These are phyloP conservation scores for Oryzias dopingdopingensis DNA, from an alignment of 2,797 vertebrate genomes.

Conservation along the genomic window DNA sequence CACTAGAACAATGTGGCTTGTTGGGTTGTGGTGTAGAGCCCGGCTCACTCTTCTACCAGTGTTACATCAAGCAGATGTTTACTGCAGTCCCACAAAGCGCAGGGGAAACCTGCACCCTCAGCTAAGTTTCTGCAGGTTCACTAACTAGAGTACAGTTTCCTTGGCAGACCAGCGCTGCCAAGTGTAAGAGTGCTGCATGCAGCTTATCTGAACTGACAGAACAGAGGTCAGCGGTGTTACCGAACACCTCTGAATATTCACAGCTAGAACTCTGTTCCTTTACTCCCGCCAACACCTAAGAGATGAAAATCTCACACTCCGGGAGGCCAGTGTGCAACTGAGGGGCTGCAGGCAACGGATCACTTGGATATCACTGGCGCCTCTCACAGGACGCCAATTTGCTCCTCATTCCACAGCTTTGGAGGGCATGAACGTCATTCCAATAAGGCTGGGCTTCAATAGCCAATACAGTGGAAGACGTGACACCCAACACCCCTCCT, in stretches of 20 bases:
- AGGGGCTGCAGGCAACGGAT: slow-evolving; percentile 58
- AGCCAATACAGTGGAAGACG: slow-evolving; percentile 65
- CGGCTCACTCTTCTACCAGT: slow-evolving; percentile 1
- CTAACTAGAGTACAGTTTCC: neutral
- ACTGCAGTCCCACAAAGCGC: too few relatives aligned
- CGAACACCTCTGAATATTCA: slow-evolving; percentile 65
- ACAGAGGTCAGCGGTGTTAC: slow-evolving; percentile 61
- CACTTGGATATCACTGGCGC: slow-evolving; percentile 59
- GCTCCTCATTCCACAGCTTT: slow-evolving; percentile 70
- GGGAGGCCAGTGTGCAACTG: slow-evolving; percentile 61
- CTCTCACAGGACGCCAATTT: slow-evolving; percentile 67
- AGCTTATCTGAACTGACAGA: slow-evolving; percentile 41
- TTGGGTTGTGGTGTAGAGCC: neutral
- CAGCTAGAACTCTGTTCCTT: slow-evolving; percentile 64
- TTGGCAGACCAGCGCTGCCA: neutral
- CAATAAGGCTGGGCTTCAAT: slow-evolving; percentile 63
- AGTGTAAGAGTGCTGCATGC: slow-evolving; percentile 21
- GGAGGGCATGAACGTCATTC: slow-evolving; percentile 59
- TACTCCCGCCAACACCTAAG: slow-evolving; percentile 74
- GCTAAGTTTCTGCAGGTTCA: neutral
- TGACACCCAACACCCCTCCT: slow-evolving; percentile 62
- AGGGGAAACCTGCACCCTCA: neutral
- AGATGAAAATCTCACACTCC: slow-evolving; percentile 90
- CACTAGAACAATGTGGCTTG: slow-evolving; percentile 8
- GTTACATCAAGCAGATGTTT: neutral